Evolutionary conservation across 2,888 invertebrate genomes (phyloP).

Genomic region (Apotomis capreana): DNA sequence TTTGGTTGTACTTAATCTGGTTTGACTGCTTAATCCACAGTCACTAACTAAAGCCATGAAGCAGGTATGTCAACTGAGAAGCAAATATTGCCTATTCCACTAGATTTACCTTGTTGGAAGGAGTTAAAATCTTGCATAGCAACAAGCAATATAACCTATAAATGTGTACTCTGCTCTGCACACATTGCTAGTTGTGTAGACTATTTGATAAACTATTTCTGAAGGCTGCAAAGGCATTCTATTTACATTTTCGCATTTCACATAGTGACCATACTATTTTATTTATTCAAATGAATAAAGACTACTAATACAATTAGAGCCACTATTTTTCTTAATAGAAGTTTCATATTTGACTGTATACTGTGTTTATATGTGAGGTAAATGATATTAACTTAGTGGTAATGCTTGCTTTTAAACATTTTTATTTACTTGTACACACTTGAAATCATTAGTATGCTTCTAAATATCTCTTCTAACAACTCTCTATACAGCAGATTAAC

Average conservation of each 20-base stretch:
- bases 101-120: conserved; percentile 51
- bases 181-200: conserved; percentile 32
- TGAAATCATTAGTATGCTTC: too few species aligned
- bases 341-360: neutral
- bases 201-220: conserved; percentile 36
- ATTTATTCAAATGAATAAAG: neutral
- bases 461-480: too few species aligned
- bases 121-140: conserved; percentile 71
- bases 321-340: neutral
- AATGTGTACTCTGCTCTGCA: conserved; percentile 59
- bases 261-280: conserved; percentile 4
- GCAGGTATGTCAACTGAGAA: conserved; percentile 44
- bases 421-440: too few species aligned
- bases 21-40: conserved; percentile 42
- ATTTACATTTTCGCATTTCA: conserved; percentile 21
- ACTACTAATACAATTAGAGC: neutral
- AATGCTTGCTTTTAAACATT: neutral
- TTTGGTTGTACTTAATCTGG: conserved; percentile 23
- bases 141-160: conserved; percentile 74
- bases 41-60: conserved; percentile 21
- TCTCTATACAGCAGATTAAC: too few species aligned
- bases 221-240: conserved; percentile 20
- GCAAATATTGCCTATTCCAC: conserved; percentile 47
- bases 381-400: too few species aligned
- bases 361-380: neutral